Evolutionary conservation across 1,140 invertebrate genomes (phyloP).

Genomic region (Solenopsis invicta): DNA sequence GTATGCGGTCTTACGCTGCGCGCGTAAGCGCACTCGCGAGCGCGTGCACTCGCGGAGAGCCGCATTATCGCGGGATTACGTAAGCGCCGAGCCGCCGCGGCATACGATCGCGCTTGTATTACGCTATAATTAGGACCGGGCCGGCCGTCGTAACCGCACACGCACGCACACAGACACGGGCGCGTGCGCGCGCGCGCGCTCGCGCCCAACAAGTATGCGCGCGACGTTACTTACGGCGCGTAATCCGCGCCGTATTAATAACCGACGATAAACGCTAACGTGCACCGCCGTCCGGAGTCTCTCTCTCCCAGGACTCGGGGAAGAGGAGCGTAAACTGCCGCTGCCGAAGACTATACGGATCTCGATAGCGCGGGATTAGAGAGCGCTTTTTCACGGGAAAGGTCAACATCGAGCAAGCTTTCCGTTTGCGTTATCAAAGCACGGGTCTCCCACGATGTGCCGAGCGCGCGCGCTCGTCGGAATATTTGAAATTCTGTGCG

Average conservation of each 20-base stretch:
- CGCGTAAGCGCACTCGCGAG: constrained; percentile 47
- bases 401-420: constrained; percentile 1
- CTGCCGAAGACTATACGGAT: background rate
- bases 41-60: constrained; percentile 66
- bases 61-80: constrained; percentile 81
- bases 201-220: background rate
- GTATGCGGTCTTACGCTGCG: constrained; percentile 71
- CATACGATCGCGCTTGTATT: constrained; percentile 77
- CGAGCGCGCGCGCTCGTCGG: background rate
- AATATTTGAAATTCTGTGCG: constrained; percentile 47
- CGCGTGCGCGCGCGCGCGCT: background rate
- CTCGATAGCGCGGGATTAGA: constrained; percentile 30
- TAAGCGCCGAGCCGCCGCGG: constrained; percentile 74
- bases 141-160: constrained; percentile 67
- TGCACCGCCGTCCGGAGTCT: constrained; percentile 46
- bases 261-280: constrained; percentile 75
- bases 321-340: constrained; percentile 57
- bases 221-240: constrained; percentile 65
- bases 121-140: constrained; percentile 81
- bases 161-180: background rate
- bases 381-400: constrained; percentile 6
- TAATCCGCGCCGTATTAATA: constrained; percentile 76
- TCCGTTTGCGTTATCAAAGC: constrained; percentile 47
- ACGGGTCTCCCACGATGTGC: constrained; percentile 27
- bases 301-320: constrained; percentile 17